Conservation (phyloP, 2,888 invertebrate genomes). For the Athalia circularis region DNA sequence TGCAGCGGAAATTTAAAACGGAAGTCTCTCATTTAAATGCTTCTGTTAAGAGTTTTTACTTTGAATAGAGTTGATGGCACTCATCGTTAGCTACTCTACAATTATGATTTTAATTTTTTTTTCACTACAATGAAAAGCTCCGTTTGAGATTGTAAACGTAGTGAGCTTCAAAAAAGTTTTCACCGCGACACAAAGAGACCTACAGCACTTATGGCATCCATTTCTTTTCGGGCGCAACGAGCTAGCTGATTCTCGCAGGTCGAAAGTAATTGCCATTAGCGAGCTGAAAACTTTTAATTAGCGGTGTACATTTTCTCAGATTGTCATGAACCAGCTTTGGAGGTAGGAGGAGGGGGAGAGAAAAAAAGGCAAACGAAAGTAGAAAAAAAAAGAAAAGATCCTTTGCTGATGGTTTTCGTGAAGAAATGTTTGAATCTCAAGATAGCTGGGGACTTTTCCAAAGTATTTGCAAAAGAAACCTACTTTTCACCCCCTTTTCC, state of each 20-base stretch:
- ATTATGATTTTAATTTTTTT: slow-evolving; percentile 29
- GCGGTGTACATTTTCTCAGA: slow-evolving; percentile 13
- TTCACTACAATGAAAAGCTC: slow-evolving; percentile 14
- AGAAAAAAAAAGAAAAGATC: not conserved
- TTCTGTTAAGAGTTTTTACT: not conserved
- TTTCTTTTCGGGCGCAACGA: not conserved
- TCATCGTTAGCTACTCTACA: slow-evolving; percentile 22
- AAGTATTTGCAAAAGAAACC: not conserved
- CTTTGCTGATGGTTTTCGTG: not conserved
- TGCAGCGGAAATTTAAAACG: slow-evolving; percentile 14
- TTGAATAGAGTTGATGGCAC: not conserved
- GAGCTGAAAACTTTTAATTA: slow-evolving; percentile 35
- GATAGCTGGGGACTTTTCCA: not conserved
- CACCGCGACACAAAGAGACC: not conserved
- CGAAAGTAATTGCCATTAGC: slow-evolving; percentile 18
- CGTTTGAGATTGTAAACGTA: slow-evolving; percentile 23
- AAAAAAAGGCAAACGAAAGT: not conserved
- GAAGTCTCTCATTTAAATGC: slow-evolving; percentile 14
- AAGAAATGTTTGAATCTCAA: slow-evolving; percentile 1
- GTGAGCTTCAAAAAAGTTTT: slow-evolving; percentile 12
- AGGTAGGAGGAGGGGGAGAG: not conserved
- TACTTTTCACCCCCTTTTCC: not conserved
- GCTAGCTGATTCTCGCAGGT: not conserved
- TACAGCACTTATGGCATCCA: not conserved
- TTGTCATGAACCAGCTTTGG: slow-evolving; percentile 8